Base-by-base conservation (phyloP, 2,113 vertebrate species). In the Drymodes brunneopygia region DNA sequence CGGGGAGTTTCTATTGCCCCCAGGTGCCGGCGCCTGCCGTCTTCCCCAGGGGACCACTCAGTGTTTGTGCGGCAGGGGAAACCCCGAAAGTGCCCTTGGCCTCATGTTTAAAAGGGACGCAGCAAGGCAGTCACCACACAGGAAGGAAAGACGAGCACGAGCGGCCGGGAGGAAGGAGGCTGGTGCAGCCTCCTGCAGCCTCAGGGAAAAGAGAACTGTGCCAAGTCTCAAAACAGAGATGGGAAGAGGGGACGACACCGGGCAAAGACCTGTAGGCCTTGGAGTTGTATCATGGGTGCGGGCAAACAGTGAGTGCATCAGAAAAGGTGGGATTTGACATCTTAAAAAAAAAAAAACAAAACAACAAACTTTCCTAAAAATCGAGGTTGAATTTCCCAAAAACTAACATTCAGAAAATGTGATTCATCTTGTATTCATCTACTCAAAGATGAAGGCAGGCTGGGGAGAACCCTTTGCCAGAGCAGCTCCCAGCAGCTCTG, bases 1-100 rank as follows among this genome's bases (percentile, higher is more conserved):
- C 2, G 5, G 2, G 42, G 6, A 23, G 19, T 1, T 5, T 27
- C 38, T 9, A 1, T 17, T 27, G 35, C 7, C 28, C 15, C 1
- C 2, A 2, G 10, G 33, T 21, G 19, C 29, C 13, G 3, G 8
- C 9, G 5, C 11, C 27, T 44, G 48, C 12, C 3, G 1, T 8
- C 44, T 42, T 22, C 7, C 56, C 20, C 10, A 7, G 14, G 17
- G 8, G 25, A 20, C 15, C 35, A 42, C 11, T 8, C 36, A 2
- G 20, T 3, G 31, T 36, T 88, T 23, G 33, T 28, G 51, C 23
- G 7, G 36, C 51, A 9, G 51, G 6, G 13, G 4, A 38, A 69
- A 15, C 6, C 31, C 12, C 28, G 6, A 13, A 44, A 79, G 9
- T 15, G 24, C 10, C 20, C 19, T 24, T 23, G 29, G 44, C 2